Conservation (phyloP, 2,113 vertebrate genomes). For the Plecturocebus donacophilus region DNA sequence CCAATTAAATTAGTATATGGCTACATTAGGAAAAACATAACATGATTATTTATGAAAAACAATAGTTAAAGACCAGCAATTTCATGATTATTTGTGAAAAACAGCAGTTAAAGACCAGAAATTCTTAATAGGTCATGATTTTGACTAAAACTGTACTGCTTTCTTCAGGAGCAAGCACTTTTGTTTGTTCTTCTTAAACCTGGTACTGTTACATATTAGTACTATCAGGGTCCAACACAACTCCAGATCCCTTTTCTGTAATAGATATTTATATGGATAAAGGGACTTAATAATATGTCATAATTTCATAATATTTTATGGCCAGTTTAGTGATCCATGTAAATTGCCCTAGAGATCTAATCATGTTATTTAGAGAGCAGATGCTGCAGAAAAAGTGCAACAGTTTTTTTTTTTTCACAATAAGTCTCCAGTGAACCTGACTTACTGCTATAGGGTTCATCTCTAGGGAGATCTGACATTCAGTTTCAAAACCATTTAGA, state of each 20-base stretch:
- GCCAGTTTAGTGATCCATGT: constrained; percentile 4
- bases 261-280: neutral
- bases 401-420: neutral
- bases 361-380: constrained; percentile 48
- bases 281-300: neutral
- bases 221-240: neutral
- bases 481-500: neutral
- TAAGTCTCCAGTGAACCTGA: neutral
- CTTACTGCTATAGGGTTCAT: neutral
- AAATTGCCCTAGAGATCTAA: constrained; percentile 31
- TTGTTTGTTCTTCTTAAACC: neutral
- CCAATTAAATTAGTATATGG: neutral
- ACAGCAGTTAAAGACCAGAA: neutral
- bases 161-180: neutral
- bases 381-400: neutral
- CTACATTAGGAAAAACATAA: neutral
- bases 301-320: constrained; percentile 43
- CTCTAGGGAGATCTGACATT: constrained; percentile 2
- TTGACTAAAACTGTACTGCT: neutral
- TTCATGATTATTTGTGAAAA: neutral
- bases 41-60: neutral
- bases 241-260: neutral
- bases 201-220: neutral
- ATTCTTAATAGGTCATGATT: neutral
- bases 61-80: neutral